Conservation (phyloP, 2,888 invertebrate genomes). For the Coelogynopora nodosa region DNA sequence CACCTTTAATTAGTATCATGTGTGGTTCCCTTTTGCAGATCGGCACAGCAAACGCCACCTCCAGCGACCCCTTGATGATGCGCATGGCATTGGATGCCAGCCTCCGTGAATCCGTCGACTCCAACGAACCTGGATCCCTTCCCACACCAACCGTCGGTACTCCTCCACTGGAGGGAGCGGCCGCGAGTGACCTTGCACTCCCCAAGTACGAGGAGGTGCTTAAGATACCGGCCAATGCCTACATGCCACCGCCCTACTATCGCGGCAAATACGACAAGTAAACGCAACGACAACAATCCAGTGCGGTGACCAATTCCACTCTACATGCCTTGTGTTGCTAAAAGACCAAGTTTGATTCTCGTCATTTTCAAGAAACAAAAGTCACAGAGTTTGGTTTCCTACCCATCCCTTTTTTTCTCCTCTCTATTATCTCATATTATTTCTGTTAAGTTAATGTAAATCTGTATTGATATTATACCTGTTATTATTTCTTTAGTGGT, state of each 20-base stretch:
- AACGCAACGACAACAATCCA: neutral
- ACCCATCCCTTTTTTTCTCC: neutral
- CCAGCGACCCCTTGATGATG: neutral
- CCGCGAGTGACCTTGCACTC: neutral
- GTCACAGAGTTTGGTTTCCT: too few species aligned
- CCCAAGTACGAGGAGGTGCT: slow-evolving; percentile 43
- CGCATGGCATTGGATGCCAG: neutral
- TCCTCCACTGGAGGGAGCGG: slow-evolving; percentile 24
- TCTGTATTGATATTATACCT: too few species aligned
- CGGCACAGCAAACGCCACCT: neutral
- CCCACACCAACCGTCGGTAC: too few species aligned
- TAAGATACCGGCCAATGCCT: slow-evolving; percentile 41
- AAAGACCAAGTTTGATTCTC: neutral
- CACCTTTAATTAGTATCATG: too few species aligned
- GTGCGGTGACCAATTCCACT: too few species aligned
- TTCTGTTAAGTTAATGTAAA: too few species aligned
- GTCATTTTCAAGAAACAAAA: neutral
- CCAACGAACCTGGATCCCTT: neutral
- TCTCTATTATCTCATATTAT: neutral
- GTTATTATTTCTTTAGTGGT: too few species aligned
- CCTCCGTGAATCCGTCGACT: neutral
- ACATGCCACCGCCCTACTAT: slow-evolving; percentile 43
- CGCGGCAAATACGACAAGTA: neutral
- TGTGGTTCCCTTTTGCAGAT: neutral
- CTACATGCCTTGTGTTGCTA: neutral